Percentiles rank a stretch among this genome's conserved stretches.
Conservation (phyloP, 2,113 vertebrate genomes). For the Oreochromis niloticus region DNA sequence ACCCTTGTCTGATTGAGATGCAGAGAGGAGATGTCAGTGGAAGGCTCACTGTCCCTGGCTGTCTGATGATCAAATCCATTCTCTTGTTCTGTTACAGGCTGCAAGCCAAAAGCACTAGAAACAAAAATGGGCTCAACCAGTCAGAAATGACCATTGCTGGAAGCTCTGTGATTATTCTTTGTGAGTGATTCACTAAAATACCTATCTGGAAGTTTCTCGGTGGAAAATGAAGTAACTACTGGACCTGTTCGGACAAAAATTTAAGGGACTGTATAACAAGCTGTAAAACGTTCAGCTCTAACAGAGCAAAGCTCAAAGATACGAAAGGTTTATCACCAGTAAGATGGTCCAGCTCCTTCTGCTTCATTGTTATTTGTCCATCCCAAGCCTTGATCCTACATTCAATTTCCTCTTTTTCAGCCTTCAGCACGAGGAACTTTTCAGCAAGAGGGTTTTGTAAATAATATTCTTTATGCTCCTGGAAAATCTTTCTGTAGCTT, state of each 20-base stretch:
- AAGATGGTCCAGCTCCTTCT: slow-evolving; percentile 45
- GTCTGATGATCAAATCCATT: not conserved
- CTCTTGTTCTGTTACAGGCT: not conserved
- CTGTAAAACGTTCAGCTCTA: not conserved
- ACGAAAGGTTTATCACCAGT: slow-evolving; percentile 39
- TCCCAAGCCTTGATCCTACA: slow-evolving; percentile 52
- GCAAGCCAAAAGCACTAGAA: slow-evolving; percentile 10
- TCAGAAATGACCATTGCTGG: not conserved
- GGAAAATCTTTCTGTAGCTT: slow-evolving; percentile 53
- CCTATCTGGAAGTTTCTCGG: slow-evolving; percentile 35
- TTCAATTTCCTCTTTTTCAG: slow-evolving; percentile 62
- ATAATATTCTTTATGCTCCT: slow-evolving; percentile 63
- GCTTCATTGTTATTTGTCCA: slow-evolving; percentile 52
- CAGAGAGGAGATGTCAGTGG: slow-evolving; percentile 13
- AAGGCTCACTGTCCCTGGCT: not conserved
- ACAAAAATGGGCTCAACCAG: not conserved
- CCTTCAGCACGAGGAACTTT: slow-evolving; percentile 57
- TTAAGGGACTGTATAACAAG: not conserved
- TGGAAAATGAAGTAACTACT: not conserved
- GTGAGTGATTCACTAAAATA: slow-evolving; percentile 6
- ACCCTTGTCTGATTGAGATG: slow-evolving; percentile 26
- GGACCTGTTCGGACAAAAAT: slow-evolving; percentile 21
- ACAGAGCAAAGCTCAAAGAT: not conserved
- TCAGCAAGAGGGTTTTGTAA: slow-evolving; percentile 54
- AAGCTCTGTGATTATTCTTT: not conserved